Conservation (phyloP, 2,888 invertebrate species). For the Saturnia pavonia region DNA sequence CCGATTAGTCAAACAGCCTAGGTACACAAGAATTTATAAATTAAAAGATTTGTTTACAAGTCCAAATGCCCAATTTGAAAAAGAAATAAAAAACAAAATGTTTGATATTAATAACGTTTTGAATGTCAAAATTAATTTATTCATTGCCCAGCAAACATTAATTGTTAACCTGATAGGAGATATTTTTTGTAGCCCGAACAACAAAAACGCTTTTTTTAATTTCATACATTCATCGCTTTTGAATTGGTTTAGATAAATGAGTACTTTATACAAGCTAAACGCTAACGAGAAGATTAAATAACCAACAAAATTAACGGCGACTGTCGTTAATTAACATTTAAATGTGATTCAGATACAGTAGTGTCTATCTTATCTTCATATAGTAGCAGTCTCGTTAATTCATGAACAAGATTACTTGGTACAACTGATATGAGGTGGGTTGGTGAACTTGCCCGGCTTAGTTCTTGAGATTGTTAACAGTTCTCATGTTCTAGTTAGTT, state of each 20-base stretch:
- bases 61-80: neutral
- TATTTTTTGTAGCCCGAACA: neutral
- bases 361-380: constrained; percentile 21
- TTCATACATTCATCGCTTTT: neutral
- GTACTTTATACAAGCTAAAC: constrained; percentile 25
- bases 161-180: neutral
- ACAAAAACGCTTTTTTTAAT: constrained; percentile 2
- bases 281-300: constrained; percentile 33
- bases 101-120: neutral
- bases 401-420: constrained; percentile 6
- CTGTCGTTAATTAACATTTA: constrained; percentile 35
- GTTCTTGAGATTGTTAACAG: constrained; percentile 7
- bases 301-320: constrained; percentile 36
- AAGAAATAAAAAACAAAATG: neutral
- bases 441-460: constrained; percentile 10
- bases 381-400: constrained; percentile 14
- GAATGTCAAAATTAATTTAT: neutral
- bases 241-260: constrained; percentile 18
- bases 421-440: constrained; percentile 13
- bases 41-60: neutral
- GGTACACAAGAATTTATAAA: neutral
- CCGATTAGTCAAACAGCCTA: neutral
- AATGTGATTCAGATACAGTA: constrained; percentile 35
- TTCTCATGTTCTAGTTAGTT: neutral
- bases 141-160: neutral